phyloP scores from a whole-genome alignment of 2,888 invertebrate species.

The Abrostola tripartita region DNA sequence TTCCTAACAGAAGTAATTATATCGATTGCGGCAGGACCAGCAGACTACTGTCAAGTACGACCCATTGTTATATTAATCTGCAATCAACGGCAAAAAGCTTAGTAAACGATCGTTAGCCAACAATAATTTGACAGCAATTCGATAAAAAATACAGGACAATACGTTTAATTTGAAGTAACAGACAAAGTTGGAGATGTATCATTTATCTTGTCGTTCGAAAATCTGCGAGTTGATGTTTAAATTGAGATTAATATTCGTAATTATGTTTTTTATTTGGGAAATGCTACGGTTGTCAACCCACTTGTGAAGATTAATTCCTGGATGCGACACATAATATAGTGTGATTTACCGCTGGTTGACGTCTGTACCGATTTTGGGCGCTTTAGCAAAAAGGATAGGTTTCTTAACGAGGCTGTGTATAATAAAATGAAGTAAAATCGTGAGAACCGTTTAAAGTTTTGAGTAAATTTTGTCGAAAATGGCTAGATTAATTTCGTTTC shows the following conservation, averaged over 20 bases:
- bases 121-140: conserved; percentile 31
- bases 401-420: too few relatives aligned
- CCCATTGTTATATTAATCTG: conserved; percentile 16
- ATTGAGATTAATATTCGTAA: conserved; percentile 15
- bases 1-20: neutral
- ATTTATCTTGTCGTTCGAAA: conserved; percentile 42
- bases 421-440: too few relatives aligned
- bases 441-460: too few relatives aligned
- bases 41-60: conserved; percentile 4
- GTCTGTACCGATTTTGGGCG: too few relatives aligned
- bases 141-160: conserved; percentile 34
- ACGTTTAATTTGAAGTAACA: conserved; percentile 34
- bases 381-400: too few relatives aligned
- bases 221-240: conserved; percentile 41
- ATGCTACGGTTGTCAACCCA: neutral
- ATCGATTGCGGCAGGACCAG: neutral
- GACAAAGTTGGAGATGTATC: conserved; percentile 15
- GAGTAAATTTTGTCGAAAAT: too few relatives aligned
- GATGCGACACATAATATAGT: too few relatives aligned
- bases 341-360: too few relatives aligned
- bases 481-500: too few relatives aligned
- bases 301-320: too few relatives aligned
- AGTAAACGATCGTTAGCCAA: conserved; percentile 26
- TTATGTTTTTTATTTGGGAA: conserved; percentile 31
- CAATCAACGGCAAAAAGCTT: conserved; percentile 14